Evolutionary conservation across 2,113 vertebrate species (phyloP).

Genomic region (Cynopterus brachyotis): DNA sequence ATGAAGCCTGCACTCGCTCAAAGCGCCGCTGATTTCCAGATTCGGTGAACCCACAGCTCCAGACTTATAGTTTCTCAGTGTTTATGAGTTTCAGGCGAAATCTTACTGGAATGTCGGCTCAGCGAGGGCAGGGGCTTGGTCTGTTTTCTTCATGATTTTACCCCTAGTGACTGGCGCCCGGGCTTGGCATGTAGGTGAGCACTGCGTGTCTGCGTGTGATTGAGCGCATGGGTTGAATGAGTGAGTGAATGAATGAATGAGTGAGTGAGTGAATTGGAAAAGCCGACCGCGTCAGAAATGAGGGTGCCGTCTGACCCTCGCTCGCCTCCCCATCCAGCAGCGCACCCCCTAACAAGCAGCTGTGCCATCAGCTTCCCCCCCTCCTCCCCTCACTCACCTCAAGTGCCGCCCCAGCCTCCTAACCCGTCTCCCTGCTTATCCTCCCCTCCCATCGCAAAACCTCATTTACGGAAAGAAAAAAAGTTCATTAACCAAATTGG

Average conservation of each 20-base stretch:
- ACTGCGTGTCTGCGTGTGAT: fast-evolving
- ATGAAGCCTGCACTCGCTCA: fast-evolving
- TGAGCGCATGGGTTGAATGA: not conserved
- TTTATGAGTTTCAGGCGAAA: not conserved
- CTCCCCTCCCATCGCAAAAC: not conserved
- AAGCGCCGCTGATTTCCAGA: not conserved
- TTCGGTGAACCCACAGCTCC: not conserved
- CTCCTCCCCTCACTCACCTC: fast-evolving
- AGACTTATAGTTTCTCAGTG: not conserved
- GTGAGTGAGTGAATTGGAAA: not conserved
- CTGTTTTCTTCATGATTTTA: not conserved
- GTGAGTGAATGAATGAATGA: too few relatives aligned
- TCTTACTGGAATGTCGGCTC: not conserved
- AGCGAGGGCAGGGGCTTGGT: not conserved
- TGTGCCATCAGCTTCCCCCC: fast-evolving
- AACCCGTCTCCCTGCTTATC: not conserved
- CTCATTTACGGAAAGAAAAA: conserved; percentile 29
- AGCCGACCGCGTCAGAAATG: not conserved
- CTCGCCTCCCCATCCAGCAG: fast-evolving
- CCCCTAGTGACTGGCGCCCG: not conserved
- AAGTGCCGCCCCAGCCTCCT: fast-evolving
- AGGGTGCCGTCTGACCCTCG: not conserved
- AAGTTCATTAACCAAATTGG: conserved; percentile 18
- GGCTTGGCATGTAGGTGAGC: not conserved
- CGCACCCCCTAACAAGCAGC: fast-evolving